phyloP scores from a whole-genome alignment of 1,140 invertebrate species.

The Limonius californicus region DNA sequence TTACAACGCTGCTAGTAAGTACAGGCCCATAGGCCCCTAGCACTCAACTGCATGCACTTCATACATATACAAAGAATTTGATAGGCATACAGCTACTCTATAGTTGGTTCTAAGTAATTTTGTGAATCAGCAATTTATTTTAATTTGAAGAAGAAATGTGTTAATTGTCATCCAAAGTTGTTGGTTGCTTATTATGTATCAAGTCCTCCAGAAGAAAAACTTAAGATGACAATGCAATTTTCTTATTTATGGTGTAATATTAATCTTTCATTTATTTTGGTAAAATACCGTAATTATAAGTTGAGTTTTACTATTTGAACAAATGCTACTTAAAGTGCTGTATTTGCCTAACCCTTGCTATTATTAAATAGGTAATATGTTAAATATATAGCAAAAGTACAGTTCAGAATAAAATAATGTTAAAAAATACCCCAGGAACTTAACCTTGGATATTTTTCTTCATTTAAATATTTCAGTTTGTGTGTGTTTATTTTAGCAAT shows the following conservation, averaged over 20 bases:
- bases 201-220: too few species aligned
- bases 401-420: not conserved
- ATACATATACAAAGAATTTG: slow-evolving; percentile 18
- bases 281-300: too few species aligned
- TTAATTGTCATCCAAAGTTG: not conserved
- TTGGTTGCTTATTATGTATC: too few species aligned
- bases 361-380: not conserved
- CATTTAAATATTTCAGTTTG: not conserved
- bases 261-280: too few species aligned
- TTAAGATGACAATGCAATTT: too few species aligned
- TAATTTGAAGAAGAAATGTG: not conserved
- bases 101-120: not conserved
- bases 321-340: not conserved
- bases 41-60: slow-evolving; percentile 37
- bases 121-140: not conserved
- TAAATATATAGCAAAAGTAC: not conserved
- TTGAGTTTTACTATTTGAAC: too few species aligned
- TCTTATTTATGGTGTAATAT: too few species aligned
- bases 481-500: not conserved
- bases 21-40: slow-evolving; percentile 48
- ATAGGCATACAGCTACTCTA: slow-evolving; percentile 5
- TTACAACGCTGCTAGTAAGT: slow-evolving; percentile 59
- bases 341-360: not conserved
- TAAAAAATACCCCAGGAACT: not conserved
- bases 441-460: not conserved